Conservation (phyloP, 30 jellyfish, hydroid and myxozoan species). For the Hydractinia symbiolongicarpus region DNA sequence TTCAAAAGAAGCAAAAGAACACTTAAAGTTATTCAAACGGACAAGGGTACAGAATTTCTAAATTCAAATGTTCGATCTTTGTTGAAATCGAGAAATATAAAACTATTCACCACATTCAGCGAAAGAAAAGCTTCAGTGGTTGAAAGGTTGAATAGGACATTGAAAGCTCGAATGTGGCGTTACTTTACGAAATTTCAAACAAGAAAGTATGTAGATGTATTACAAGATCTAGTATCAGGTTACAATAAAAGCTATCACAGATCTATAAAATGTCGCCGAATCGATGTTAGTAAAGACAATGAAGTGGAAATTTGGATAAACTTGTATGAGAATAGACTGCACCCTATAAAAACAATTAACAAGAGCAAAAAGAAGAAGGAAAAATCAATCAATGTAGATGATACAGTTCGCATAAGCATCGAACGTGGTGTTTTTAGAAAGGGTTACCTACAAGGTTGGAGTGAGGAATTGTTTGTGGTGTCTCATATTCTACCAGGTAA, state of each 20-base stretch:
- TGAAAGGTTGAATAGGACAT: conserved; percentile 31
- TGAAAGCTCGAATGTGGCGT: conserved; percentile 21
- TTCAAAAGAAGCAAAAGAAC: not conserved
- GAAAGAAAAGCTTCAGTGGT: conserved; percentile 26
- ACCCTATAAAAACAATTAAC: not conserved
- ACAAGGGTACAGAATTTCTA: conserved; percentile 53
- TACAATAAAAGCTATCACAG: conserved; percentile 29
- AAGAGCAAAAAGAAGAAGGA: too few species aligned
- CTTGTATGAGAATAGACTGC: conserved; percentile 15
- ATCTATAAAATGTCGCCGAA: conserved; percentile 12
- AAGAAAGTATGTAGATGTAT: conserved; percentile 20
- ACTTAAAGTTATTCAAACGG: conserved; percentile 32
- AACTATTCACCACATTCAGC: conserved; percentile 33
- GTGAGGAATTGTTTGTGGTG: conserved; percentile 37
- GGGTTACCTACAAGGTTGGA: conserved; percentile 44
- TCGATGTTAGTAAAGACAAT: conserved; percentile 30
- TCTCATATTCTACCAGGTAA: conserved; percentile 1
- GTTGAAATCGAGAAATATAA: not conserved
- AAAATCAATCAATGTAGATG: conserved; percentile 15
- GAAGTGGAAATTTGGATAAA: conserved; percentile 18
- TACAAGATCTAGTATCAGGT: conserved; percentile 16
- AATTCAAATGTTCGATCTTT: conserved; percentile 24
- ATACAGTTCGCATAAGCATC: conserved; percentile 20
- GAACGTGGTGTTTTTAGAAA: conserved; percentile 21
- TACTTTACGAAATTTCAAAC: conserved; percentile 29